Evolutionary conservation across 2,888 invertebrate species (phyloP).

Genomic region (Bombylius major): DNA sequence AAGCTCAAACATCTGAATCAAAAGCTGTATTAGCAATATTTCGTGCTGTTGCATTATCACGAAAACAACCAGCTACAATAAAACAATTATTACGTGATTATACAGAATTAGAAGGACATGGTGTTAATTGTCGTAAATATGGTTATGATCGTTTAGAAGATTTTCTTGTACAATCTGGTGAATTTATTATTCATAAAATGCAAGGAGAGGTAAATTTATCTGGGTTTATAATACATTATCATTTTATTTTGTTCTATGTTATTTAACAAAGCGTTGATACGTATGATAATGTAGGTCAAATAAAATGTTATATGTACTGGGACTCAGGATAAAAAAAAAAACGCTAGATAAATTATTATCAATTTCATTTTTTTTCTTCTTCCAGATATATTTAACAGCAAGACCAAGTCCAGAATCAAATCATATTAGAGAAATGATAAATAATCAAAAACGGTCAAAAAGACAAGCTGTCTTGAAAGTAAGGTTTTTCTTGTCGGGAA

Average conservation of each 20-base stretch:
- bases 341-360: too few species aligned
- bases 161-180: constrained; percentile 46
- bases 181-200: constrained; percentile 39
- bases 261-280: too few species aligned
- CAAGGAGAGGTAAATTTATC: constrained; percentile 39
- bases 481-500: too few species aligned
- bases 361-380: neutral
- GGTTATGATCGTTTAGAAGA: constrained; percentile 48
- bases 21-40: constrained; percentile 23
- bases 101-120: constrained; percentile 46
- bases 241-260: too few species aligned
- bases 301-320: too few species aligned
- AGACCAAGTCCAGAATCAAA: constrained; percentile 16
- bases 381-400: constrained; percentile 9
- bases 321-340: too few species aligned
- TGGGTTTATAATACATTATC: neutral
- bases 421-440: constrained; percentile 30
- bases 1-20: constrained; percentile 3
- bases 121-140: constrained; percentile 47
- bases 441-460: constrained; percentile 19
- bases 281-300: too few species aligned
- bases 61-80: constrained; percentile 27
- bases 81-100: constrained; percentile 45
- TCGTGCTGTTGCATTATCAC: constrained; percentile 28
- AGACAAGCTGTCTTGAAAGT: neutral